Percentiles rank a stretch among this genome's conserved stretches.
phyloP scores from a whole-genome alignment of 2,797 vertebrate genomes.

The Sebastes iracundus region DNA sequence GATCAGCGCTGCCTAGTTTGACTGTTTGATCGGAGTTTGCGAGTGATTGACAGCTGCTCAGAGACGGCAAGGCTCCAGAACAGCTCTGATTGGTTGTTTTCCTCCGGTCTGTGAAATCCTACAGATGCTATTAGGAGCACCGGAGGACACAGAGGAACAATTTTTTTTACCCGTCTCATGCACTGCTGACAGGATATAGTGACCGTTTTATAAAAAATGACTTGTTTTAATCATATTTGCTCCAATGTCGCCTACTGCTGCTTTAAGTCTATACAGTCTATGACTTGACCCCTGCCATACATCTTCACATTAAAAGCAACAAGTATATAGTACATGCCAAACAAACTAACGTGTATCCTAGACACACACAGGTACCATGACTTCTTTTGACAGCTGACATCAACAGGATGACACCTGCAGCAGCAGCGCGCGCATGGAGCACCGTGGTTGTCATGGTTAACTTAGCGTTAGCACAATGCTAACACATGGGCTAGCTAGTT shows the following conservation, averaged over 20 bases:
- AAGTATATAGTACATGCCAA: neutral
- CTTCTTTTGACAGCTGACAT: conserved; percentile 23
- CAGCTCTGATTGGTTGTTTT: too few relatives aligned
- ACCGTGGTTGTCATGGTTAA: neutral
- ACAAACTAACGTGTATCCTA: neutral
- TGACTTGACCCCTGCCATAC: neutral
- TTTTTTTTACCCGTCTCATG: too few relatives aligned
- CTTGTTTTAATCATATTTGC: too few relatives aligned
- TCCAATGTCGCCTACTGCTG: too few relatives aligned
- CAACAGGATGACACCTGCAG: neutral
- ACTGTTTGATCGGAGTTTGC: too few relatives aligned
- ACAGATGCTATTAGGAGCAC: too few relatives aligned
- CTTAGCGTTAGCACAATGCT: conserved; percentile 9
- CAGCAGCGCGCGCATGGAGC: conserved; percentile 15
- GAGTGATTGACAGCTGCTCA: too few relatives aligned
- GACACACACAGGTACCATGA: accelerated
- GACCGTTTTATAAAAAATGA: too few relatives aligned
- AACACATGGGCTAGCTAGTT: neutral
- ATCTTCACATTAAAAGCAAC: neutral
- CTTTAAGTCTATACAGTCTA: neutral
- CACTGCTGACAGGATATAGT: accelerated
- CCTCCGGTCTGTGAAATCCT: too few relatives aligned
- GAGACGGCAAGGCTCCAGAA: too few relatives aligned
- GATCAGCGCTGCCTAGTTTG: too few relatives aligned
- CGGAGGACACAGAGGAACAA: too few relatives aligned